These are phyloP conservation scores for Cebus imitator DNA, from an alignment of 2,113 vertebrate genomes.

Conservation along the genomic window DNA sequence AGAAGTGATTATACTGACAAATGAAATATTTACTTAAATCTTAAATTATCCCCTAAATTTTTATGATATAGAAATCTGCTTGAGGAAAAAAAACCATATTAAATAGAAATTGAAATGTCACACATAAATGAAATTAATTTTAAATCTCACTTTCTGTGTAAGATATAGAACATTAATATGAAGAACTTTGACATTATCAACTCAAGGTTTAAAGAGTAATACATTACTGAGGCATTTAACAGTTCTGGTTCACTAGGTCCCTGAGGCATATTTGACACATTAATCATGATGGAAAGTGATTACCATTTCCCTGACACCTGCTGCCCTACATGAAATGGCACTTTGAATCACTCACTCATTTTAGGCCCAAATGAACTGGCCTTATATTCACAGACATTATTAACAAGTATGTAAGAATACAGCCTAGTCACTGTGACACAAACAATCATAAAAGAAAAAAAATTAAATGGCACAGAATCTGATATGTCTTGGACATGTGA, in stretches of 20 bases:
- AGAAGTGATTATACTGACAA: not conserved
- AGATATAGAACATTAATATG: not conserved
- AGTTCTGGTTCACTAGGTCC: not conserved
- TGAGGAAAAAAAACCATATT: not conserved
- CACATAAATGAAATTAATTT: conserved; percentile 28
- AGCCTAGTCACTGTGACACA: not conserved
- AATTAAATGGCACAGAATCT: not conserved
- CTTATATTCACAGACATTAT: not conserved
- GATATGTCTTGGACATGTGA: not conserved
- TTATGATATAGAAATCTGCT: not conserved
- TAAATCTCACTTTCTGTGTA: not conserved
- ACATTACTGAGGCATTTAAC: too few species aligned
- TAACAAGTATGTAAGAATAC: not conserved
- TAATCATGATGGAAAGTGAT: not conserved
- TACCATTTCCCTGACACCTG: not conserved
- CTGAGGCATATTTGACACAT: not conserved
- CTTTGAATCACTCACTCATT: not conserved
- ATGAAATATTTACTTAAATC: not conserved
- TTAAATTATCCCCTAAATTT: not conserved
- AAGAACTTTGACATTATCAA: not conserved
- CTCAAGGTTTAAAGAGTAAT: not conserved
- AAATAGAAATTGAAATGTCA: not conserved
- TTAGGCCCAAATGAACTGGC: not conserved
- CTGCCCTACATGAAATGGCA: not conserved
- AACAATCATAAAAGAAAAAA: not conserved